These are phyloP conservation scores for Odontocerum albicorne DNA, from an alignment of 2,888 invertebrate species.

Conservation along the genomic window DNA sequence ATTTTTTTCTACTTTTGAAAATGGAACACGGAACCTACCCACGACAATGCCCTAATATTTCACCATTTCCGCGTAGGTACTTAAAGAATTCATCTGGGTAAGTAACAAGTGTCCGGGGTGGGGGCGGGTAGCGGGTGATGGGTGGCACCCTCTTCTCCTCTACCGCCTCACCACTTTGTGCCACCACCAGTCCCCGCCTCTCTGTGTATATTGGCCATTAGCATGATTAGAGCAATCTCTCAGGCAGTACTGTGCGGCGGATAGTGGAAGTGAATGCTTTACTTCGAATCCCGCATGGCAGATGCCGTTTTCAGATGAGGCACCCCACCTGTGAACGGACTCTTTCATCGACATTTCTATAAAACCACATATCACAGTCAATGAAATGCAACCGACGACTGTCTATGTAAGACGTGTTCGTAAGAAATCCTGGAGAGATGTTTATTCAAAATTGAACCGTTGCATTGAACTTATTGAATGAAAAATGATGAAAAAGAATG, in stretches of 20 bases:
- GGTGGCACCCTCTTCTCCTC: conserved; percentile 11
- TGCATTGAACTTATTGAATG: too few species aligned
- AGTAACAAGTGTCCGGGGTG: conserved; percentile 36
- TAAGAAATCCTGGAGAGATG: too few species aligned
- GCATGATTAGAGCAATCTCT: conserved; percentile 53
- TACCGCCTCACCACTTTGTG: not conserved
- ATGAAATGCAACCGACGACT: too few species aligned
- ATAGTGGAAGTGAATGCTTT: conserved; percentile 15
- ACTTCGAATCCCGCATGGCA: conserved; percentile 2
- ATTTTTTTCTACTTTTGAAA: conserved; percentile 16
- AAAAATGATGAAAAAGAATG: too few species aligned
- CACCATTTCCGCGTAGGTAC: conserved; percentile 21
- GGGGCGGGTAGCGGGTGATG: conserved; percentile 19
- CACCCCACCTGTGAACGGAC: not conserved
- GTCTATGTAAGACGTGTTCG: too few species aligned
- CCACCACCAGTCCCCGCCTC: conserved; percentile 39
- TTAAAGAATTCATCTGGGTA: conserved; percentile 35
- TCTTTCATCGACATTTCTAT: conserved; percentile 35
- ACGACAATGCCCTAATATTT: conserved; percentile 29
- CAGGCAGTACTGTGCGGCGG: conserved; percentile 20
- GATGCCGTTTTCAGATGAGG: not conserved
- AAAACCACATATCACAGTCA: not conserved
- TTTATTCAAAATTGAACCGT: too few species aligned
- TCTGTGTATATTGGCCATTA: conserved; percentile 58
- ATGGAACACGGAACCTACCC: conserved; percentile 12